A percentile compares a stretch with the other conserved stretches of the same genome.
Evolutionary conservation across 2,888 invertebrate genomes (phyloP).

Genomic region (Mythimna loreyi): DNA sequence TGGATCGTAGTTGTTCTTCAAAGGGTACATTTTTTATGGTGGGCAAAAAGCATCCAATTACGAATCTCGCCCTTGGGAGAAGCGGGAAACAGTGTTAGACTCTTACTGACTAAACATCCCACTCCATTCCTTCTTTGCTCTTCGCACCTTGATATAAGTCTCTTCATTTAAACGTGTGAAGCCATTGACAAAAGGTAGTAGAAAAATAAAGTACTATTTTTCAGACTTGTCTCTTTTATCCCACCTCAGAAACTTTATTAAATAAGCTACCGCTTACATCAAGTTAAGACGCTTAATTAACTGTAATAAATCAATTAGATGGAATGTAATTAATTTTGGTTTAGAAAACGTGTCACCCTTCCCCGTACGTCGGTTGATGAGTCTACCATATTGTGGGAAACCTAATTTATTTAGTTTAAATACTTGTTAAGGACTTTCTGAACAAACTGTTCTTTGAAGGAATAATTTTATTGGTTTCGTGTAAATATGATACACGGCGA

Average conservation of each 20-base stretch:
- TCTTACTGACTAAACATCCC: too few relatives aligned
- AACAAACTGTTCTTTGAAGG: neutral
- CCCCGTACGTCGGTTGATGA: slow-evolving; percentile 37
- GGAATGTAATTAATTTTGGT: slow-evolving; percentile 64
- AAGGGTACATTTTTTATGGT: too few relatives aligned
- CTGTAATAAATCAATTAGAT: slow-evolving; percentile 68
- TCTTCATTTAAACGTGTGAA: too few relatives aligned
- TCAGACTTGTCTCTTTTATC: neutral
- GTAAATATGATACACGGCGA: neutral
- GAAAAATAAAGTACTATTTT: neutral
- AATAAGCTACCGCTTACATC: slow-evolving; percentile 37
- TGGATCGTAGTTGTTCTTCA: too few relatives aligned
- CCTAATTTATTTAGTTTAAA: slow-evolving; percentile 43
- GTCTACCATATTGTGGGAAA: slow-evolving; percentile 45
- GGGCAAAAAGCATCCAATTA: too few relatives aligned
- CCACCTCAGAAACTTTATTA: slow-evolving; percentile 27
- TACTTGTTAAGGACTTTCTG: slow-evolving; percentile 7
- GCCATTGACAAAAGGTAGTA: too few relatives aligned
- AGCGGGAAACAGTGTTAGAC: too few relatives aligned
- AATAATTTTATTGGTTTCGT: neutral
- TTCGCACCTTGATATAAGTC: too few relatives aligned
- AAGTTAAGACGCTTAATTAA: slow-evolving; percentile 60
- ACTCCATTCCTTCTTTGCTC: too few relatives aligned
- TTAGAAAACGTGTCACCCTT: slow-evolving; percentile 60
- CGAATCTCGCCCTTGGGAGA: too few relatives aligned